Percentiles rank a stretch among this genome's conserved stretches.
Evolutionary conservation across 1,140 invertebrate species (phyloP).

Genomic region (Neelides sp.): DNA sequence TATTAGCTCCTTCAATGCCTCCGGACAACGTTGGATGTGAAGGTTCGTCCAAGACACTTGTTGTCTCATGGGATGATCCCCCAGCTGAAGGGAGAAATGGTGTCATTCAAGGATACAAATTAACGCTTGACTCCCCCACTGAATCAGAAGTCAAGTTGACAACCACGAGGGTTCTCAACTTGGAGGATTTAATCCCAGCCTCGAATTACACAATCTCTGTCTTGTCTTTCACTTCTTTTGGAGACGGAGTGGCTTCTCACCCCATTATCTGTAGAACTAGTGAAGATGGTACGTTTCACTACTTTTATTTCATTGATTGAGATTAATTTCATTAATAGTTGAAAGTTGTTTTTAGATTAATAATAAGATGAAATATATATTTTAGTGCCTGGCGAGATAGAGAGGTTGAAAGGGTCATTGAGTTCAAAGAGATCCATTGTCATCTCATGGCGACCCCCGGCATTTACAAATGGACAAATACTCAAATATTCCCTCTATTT

Average conservation of each 20-base stretch:
- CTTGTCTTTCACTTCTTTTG: conserved; percentile 40
- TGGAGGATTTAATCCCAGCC: too few species aligned
- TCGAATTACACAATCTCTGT: conserved; percentile 43
- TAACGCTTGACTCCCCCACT: conserved; percentile 53
- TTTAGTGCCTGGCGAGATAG: conserved; percentile 68
- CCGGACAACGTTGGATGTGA: conserved; percentile 66
- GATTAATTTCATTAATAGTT: neutral
- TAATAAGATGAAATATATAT: too few species aligned
- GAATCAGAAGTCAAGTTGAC: conserved; percentile 35
- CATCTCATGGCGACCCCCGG: conserved; percentile 61
- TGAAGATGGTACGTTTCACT: conserved; percentile 35
- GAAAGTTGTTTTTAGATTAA: too few species aligned
- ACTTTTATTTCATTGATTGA: conserved; percentile 1
- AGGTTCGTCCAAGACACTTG: conserved; percentile 63
- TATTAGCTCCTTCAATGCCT: conserved; percentile 61
- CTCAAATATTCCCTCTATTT: conserved; percentile 55
- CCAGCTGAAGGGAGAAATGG: conserved; percentile 68
- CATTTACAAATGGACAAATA: conserved; percentile 45
- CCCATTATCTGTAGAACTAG: conserved; percentile 40
- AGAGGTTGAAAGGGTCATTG: conserved; percentile 73
- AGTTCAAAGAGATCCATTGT: conserved; percentile 69
- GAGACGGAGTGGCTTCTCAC: conserved; percentile 40
- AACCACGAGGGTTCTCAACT: too few species aligned
- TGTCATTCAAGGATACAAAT: conserved; percentile 73
- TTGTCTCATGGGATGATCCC: conserved; percentile 75